Evolutionary conservation across 1,140 invertebrate genomes (phyloP).

Genomic region (Leptoteleia sp.): DNA sequence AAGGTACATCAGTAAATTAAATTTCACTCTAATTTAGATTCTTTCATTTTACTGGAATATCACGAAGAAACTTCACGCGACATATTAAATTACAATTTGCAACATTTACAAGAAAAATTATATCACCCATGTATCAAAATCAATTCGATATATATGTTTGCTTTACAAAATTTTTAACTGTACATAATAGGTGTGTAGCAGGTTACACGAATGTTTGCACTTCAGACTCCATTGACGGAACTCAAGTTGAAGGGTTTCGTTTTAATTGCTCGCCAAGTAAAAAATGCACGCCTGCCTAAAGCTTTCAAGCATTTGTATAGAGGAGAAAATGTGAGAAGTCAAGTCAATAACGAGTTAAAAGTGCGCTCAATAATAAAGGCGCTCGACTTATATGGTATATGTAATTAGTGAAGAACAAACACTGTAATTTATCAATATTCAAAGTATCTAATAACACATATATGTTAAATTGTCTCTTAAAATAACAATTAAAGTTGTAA

Average conservation of each 20-base stretch:
- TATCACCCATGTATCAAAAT: background rate
- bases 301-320: constrained; percentile 36
- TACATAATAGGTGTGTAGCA: constrained; percentile 15
- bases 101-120: no score
- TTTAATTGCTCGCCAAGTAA: constrained; percentile 66
- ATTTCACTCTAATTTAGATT: background rate
- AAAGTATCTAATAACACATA: no score
- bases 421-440: no score
- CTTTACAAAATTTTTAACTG: background rate
- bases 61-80: no score
- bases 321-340: constrained; percentile 64
- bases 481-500: no score
- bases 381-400: background rate
- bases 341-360: constrained; percentile 54
- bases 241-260: constrained; percentile 49
- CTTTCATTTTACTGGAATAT: no score
- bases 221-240: constrained; percentile 43
- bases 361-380: constrained; percentile 41
- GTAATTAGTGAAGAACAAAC: no score
- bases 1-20: no score
- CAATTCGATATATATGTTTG: background rate
- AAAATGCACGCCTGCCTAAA: constrained; percentile 41
- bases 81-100: no score
- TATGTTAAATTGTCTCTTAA: no score
- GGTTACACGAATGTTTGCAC: constrained; percentile 44